Evolutionary conservation across 1,140 invertebrate species (phyloP).

Genomic region (Anoplolepis gracilipes): DNA sequence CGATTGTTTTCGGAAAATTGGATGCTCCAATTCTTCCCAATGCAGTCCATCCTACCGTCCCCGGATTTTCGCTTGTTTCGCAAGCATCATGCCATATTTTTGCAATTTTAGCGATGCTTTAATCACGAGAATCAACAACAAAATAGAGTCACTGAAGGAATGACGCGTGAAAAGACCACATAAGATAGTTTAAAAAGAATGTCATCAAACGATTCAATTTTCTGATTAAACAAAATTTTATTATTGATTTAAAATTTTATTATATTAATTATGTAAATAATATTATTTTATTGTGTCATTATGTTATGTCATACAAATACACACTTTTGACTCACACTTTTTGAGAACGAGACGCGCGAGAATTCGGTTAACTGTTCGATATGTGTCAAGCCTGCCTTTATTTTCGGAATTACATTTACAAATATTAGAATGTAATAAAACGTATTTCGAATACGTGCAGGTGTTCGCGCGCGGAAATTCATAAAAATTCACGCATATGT

Average conservation of each 20-base stretch:
- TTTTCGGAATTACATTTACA: background rate
- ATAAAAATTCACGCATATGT: background rate
- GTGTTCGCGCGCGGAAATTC: background rate
- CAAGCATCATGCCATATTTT: slow-evolving; percentile 12
- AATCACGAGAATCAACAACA: slow-evolving; percentile 34
- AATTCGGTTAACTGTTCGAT: background rate
- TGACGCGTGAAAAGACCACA: background rate
- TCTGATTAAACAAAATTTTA: background rate
- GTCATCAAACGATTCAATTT: background rate
- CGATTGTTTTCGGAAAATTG: slow-evolving; percentile 58
- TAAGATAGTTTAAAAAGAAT: background rate
- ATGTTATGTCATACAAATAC: background rate
- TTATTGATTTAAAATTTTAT: background rate
- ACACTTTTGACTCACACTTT: background rate
- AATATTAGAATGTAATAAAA: background rate
- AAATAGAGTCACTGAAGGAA: background rate
- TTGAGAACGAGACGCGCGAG: background rate
- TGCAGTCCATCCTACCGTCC: slow-evolving; percentile 1
- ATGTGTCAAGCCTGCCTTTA: background rate
- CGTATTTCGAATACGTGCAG: background rate
- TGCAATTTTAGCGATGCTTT: slow-evolving; percentile 29
- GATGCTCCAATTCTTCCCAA: slow-evolving; percentile 35
- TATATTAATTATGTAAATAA: background rate
- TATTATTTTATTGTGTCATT: background rate
- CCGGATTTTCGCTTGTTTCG: slow-evolving; percentile 43